Base-by-base conservation (phyloP, 2,113 vertebrate genomes). In the Coryphaenoides rupestris region DNA sequence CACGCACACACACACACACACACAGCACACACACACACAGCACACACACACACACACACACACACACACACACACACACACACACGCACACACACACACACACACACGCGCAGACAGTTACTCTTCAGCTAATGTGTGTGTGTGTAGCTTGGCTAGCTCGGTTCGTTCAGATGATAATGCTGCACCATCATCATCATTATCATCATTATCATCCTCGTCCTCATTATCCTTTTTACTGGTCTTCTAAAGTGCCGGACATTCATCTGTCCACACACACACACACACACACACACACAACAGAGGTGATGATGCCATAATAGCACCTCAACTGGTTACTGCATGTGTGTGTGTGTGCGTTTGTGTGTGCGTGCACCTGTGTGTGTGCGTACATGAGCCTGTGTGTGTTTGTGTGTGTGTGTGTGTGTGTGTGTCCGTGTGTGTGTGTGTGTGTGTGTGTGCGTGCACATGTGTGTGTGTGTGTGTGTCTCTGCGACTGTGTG, bases 241-340 rank as follows among this genome's bases (percentile, higher is more conserved):
- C 33, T 40, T 33, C 9, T 40, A 40, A 40, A 40, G 4, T 40
- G 33, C 7, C 33, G 33, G 33, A 40, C 33, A 40, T 65, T 17
- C 49, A 52, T 52, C 4, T 23, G 21, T 14, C 10, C 45, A 65
- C 21, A 65, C 33, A 46, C 54, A 46, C 63, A 59, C 55, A 66
- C 46, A 21, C 47, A 14, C 10, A 19, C 21, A 17, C 19, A 58
- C 64, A 66, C 62, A 17, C 53, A 24, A 52, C 52, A 63, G 67
- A 83, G 62, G 33, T 68, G 60, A 77, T 74, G 66, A 79, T 66
- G 63, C 75, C 55, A 46, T 70, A 76, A 84, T 72, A 59, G 71
- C 71, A 76, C 54, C 60, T 59, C 70, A 79, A 72, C 73, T 40
- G 33, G 33, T 40, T 40, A 40, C 50, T 58, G 53, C 45, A 10